Evolutionary conservation across 2,888 invertebrate species (phyloP), one percentile per base, ranked within the genome.

Genomic region (Agrochola lota): DNA sequence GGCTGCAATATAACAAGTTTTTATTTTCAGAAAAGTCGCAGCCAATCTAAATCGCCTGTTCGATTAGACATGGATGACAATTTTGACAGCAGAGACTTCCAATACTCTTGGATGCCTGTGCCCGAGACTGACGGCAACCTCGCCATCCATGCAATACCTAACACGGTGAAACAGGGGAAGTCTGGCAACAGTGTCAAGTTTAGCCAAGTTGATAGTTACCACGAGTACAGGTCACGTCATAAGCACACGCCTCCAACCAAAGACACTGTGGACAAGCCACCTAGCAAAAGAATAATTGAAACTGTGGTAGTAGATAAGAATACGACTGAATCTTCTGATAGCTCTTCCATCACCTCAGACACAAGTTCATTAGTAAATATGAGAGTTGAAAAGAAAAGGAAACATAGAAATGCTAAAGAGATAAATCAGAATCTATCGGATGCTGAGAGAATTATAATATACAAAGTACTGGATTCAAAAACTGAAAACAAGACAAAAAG

Each of bases 61-160:
- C 90, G 85, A 78, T 78, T 49, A 11, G 87, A 84, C 12, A 8
- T 79, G 12, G 86, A 87, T 11, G 85, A 90, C 35, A 89, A 91
- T 72, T 91, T 91, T 64, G 89, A 91, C 43, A 86, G 79, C 40
- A 90, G 89, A 74, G 93, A 95, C 79, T 93, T 94, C 66, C 93
- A 95, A 84, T 96, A 96, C 81, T 95, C 96, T 15, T 96, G 96
- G 96, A 94, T 96, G 95, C 96, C 96, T 9, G 95, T 96, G 1
- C 96, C 96, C 0, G 96, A 96, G n/a, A 90, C 94, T 68, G 96
- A 96, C 72, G 90, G 91, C 3, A 94, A 91, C 71, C 91, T 96
- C 1, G 94, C 94, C 17, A 91, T 96, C 20, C 96, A 96, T 81
- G 93, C 95, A 3, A 94, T 96, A 85, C 95, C 96, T 2, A 94